Conservation (phyloP, 2,797 vertebrate genomes). For the Sebastes oblongus region DNA sequence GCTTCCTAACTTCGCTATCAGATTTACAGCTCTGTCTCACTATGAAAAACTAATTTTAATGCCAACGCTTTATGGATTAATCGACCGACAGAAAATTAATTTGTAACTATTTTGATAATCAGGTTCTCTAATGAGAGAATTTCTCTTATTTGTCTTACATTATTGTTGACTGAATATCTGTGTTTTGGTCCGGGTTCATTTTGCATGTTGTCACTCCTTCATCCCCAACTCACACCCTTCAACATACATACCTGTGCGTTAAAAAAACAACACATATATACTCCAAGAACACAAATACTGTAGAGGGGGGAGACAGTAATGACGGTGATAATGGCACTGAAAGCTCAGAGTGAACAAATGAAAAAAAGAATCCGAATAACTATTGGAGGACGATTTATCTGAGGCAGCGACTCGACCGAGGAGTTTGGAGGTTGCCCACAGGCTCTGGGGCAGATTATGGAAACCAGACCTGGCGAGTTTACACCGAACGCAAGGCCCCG, state of each 20-base stretch:
- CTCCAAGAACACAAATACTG: not conserved
- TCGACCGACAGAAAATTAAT: not conserved
- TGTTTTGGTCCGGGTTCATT: no score
- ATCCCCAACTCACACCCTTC: not conserved
- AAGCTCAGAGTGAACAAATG: not conserved
- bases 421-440: constrained; percentile 30
- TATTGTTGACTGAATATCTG: not conserved
- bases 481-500: constrained; percentile 50
- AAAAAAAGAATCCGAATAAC: constrained; percentile 7
- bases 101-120: not conserved
- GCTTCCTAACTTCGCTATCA: no score
- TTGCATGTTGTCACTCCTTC: not conserved
- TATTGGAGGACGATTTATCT: constrained; percentile 25
- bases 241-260: accelerated
- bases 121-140: not conserved
- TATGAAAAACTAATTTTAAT: not conserved
- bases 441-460: constrained; percentile 62
- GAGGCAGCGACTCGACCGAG: not conserved
- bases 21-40: not conserved
- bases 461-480: constrained; percentile 73
- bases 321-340: constrained; percentile 25
- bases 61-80: not conserved
- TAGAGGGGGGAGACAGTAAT: not conserved
- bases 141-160: no score
- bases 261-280: no score